Evolutionary conservation across 2,113 vertebrate species (phyloP), one percentile per base, ranked within the genome.

Genomic region (Etheostoma spectabile): DNA sequence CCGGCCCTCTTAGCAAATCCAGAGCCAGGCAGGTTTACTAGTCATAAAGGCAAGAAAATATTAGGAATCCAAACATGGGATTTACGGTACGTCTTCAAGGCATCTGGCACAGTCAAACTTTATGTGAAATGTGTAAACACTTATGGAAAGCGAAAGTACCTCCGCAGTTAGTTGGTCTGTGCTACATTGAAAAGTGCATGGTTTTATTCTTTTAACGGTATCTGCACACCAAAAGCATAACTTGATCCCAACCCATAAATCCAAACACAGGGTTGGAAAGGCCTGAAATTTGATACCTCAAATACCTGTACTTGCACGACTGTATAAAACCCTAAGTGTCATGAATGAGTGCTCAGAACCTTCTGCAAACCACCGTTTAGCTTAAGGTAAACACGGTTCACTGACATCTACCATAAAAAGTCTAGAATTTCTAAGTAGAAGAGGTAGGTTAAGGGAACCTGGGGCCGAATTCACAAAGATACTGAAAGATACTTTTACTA

Each of bases 1-100:
- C 14, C 22, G 14, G 77, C 27, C 77, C 82, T 62, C 30, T 59
- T 75, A 35, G 67, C 57, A 85, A 86, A 71, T 48, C 21, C 67
- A 77, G 56, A 91, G 57, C 35, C 12, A 48, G 75, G 71, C 77
- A 79, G 88, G 85, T 91, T 86, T 73, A 83, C 73, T 65, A 68
- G 80, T 83, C 79, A 83, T 84, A 91, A 94, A 93, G 79, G 79
- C 63, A 24, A 82, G 70, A 87, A 83, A 88, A 86, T 82, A 87
- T 91, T 86, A 84, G 63, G 73, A 82, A 80, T 87, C 80, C 87
- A 83, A 88, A 83, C 72, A 75, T 45, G 22, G 75, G 74, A 85
- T 90, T 90, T 90, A 90, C 76, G 69, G 69, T 74, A 21, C 77
- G 74, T 79, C 66, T 91, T 84, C 38, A 86, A 67, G 76, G 66